Conservation (phyloP, 2,888 invertebrate genomes). For the Drosophila kuntzei region DNA sequence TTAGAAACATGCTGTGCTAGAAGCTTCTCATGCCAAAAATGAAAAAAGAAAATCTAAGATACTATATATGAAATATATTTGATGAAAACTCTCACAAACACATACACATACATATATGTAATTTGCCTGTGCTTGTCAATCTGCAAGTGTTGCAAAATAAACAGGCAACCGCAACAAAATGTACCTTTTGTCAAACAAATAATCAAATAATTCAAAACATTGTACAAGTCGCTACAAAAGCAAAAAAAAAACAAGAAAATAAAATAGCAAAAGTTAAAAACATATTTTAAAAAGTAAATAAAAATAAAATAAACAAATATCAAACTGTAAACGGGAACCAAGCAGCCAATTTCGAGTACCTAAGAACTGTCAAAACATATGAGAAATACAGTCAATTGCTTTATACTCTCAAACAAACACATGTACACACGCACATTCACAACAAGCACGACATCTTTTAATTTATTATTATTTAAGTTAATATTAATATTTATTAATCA, state of each 20-base stretch:
- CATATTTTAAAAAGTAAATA: conserved; percentile 40
- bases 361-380: conserved; percentile 64
- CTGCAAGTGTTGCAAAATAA: conserved; percentile 27
- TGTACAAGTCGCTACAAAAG: conserved; percentile 20
- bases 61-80: conserved; percentile 4
- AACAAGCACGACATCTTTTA: conserved; percentile 37
- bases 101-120: conserved; percentile 12
- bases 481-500: conserved; percentile 58
- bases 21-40: conserved; percentile 79
- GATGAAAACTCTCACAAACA: conserved; percentile 10
- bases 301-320: conserved; percentile 42
- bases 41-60: conserved; percentile 16
- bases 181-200: conserved; percentile 53
- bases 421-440: conserved; percentile 12
- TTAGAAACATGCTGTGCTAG: conserved; percentile 65
- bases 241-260: conserved; percentile 26
- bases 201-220: conserved; percentile 24
- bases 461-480: conserved; percentile 53
- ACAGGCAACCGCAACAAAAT: conserved; percentile 26
- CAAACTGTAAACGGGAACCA: conserved; percentile 72
- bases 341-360: conserved; percentile 76
- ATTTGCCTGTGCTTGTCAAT: conserved; percentile 42
- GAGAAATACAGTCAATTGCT: conserved; percentile 56
- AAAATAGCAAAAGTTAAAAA: conserved; percentile 47
- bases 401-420: conserved; percentile 34